Evolutionary conservation across 2,797 vertebrate species (phyloP), one percentile per base, ranked within the genome.

Genomic region (Natrix natrix): DNA sequence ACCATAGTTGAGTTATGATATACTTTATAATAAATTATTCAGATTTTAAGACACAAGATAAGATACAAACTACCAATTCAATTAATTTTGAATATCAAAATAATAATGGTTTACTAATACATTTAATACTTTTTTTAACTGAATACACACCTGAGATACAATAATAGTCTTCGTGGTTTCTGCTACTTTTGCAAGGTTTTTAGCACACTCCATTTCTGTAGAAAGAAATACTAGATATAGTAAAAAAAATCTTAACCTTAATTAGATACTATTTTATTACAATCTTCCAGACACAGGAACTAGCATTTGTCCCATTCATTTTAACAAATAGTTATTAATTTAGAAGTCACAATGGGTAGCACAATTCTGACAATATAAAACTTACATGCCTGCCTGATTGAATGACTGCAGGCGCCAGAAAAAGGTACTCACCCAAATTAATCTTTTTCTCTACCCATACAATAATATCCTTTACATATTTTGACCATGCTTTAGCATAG

Each of bases 401-500:
- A 48, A 83, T 24, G 22, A 24, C 37, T 12, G 4, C 95, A 97
- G 94, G 97, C 92, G 83, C 78, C 93, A 95, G 91, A 96, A 97
- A 97, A 93, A 95, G 93, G 91, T 95, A 98, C 99, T 99, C 97
- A 99, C 99, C 99, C 97, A 98, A 96, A 91, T 95, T 98, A 96
- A 99, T 98, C 88, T 98, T 98, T 97, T 99, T 99, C 93, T 99
- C 99, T 97, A 99, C 98, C 99, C 99, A 99, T 22, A 97, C 97
- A 92, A 99, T 98, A 95, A 99, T 97, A 95, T 99, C 99, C 98
- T 99, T 99, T 96, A 98, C 98, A 94, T 99, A 99, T 97, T 99
- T 99, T 95, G 99, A 99, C 99, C 99, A 99, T 14, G 98, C 98
- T 98, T 99, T 99, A 94, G 99, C 98, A n/a, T 99, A 99, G 8